Percentiles rank a stretch among this genome's conserved stretches.
Evolutionary conservation across 2,797 vertebrate genomes (phyloP).

Genomic region (Rallus crepitans): DNA sequence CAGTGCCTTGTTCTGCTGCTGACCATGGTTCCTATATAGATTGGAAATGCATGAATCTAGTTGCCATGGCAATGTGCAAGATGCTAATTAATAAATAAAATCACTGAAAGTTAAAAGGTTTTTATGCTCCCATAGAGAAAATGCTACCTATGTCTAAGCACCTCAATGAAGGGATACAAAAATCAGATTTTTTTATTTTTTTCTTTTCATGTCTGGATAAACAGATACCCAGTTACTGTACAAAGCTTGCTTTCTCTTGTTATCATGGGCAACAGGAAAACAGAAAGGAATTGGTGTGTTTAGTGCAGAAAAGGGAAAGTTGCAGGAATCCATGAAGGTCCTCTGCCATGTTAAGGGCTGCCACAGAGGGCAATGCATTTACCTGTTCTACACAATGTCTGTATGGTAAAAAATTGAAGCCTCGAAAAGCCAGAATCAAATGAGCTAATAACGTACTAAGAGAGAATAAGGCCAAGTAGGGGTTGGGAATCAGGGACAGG

Average conservation of each 20-base stretch:
- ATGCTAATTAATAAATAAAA: constrained; percentile 42
- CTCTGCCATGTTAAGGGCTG: background rate
- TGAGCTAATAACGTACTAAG: background rate
- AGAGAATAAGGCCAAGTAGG: background rate
- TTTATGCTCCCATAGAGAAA: background rate
- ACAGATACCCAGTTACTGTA: background rate
- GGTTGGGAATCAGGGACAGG: background rate
- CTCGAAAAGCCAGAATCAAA: no score
- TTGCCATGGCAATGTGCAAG: background rate
- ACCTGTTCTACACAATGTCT: background rate
- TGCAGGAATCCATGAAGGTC: background rate
- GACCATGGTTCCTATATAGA: background rate
- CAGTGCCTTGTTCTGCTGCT: background rate
- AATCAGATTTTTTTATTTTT: background rate
- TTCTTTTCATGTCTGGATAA: background rate
- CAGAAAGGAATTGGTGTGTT: background rate
- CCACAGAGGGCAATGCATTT: background rate
- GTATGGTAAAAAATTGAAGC: background rate
- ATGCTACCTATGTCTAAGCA: background rate
- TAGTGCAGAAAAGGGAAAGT: background rate
- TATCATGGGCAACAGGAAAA: background rate
- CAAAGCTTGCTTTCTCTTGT: background rate
- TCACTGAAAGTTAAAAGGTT: background rate
- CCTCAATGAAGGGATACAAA: background rate
- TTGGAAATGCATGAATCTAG: background rate